phyloP scores from a whole-genome alignment of 2,888 invertebrate species.

The Zaprionus bogoriensis region DNA sequence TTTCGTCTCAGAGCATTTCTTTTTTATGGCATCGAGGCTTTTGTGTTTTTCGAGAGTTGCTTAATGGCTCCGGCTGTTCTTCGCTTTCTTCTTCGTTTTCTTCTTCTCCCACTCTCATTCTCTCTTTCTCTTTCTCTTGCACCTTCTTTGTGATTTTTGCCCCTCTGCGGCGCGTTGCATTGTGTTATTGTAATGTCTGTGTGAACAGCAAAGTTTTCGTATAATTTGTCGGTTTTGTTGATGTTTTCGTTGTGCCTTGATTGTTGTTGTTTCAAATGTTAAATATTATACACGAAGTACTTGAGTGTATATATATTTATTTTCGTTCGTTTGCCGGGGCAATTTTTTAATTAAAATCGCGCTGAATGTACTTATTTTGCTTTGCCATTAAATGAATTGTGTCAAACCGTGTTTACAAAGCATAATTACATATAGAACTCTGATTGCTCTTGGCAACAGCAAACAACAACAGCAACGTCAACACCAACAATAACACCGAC shows the following conservation, averaged over 20 bases:
- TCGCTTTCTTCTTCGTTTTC: not conserved
- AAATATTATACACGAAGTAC: not conserved
- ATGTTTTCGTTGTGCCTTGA: constrained; percentile 28
- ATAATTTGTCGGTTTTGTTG: constrained; percentile 38
- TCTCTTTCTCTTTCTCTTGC: not conserved
- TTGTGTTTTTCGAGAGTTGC: constrained; percentile 41
- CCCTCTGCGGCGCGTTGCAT: constrained; percentile 7
- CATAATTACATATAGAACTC: constrained; percentile 16
- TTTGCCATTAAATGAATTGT: constrained; percentile 27
- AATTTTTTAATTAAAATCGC: constrained; percentile 42
- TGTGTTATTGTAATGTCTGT: constrained; percentile 39
- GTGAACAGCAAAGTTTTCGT: constrained; percentile 36
- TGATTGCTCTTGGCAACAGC: constrained; percentile 32
- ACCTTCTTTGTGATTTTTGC: too few species aligned
- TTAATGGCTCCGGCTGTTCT: constrained; percentile 33
- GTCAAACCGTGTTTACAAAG: constrained; percentile 12
- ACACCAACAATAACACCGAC: not conserved
- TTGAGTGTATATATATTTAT: constrained; percentile 37
- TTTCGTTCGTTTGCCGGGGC: constrained; percentile 15
- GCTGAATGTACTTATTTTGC: constrained; percentile 13
- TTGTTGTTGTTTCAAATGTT: constrained; percentile 27
- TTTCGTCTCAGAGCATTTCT: not conserved
- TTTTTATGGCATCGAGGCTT: constrained; percentile 33
- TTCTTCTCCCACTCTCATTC: not conserved
- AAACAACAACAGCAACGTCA: not conserved